phyloP scores from a whole-genome alignment of 2,888 invertebrate species.

The Invenusta paracnida region DNA sequence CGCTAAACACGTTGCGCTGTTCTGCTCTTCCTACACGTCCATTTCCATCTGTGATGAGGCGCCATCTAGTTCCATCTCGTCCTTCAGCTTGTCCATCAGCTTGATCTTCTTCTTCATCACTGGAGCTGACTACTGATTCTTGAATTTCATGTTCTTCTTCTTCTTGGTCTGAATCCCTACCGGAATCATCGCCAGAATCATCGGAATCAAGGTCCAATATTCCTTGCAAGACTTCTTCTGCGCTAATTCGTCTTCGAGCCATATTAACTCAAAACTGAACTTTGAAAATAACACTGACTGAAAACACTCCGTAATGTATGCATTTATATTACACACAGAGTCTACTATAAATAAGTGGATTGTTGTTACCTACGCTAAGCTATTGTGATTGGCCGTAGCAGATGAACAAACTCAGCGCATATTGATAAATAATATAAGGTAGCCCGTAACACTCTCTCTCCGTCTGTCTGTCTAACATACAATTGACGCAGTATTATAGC shows the following conservation, averaged over 20 bases:
- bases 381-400: not conserved
- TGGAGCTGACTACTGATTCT: constrained; percentile 31
- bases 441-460: not conserved
- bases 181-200: constrained; percentile 27
- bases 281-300: too few species aligned
- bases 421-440: not conserved
- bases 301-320: too few species aligned
- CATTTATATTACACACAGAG: not conserved
- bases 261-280: too few species aligned
- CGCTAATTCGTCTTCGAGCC: not conserved
- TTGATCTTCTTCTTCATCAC: not conserved
- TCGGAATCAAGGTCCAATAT: not conserved
- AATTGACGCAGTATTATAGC: not conserved
- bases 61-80: constrained; percentile 9
- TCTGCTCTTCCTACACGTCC: constrained; percentile 2
- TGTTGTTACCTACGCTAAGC: not conserved
- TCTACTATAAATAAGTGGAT: not conserved
- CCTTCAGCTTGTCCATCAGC: constrained; percentile 6
- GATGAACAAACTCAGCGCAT: not conserved
- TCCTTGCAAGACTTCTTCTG: constrained; percentile 8
- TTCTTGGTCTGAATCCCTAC: constrained; percentile 6
- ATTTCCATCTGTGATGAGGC: constrained; percentile 13
- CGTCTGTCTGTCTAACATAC: not conserved
- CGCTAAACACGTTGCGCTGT: constrained; percentile 24
- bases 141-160: constrained; percentile 9